Evolutionary conservation across 2,888 invertebrate genomes (phyloP).

Genomic region (Monoplex corrugatus): DNA sequence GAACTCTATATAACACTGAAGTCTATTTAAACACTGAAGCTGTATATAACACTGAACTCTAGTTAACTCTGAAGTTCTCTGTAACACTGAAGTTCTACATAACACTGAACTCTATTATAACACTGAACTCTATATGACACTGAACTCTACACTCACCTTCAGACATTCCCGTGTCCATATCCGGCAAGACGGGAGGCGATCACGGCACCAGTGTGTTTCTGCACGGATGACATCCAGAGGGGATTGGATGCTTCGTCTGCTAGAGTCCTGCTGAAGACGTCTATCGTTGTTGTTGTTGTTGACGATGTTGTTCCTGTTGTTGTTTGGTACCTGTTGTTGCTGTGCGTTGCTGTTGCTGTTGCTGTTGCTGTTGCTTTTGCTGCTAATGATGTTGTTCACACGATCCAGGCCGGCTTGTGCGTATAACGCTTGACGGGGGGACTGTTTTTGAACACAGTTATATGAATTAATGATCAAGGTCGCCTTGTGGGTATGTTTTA

Average conservation of each 20-base stretch:
- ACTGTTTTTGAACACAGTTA: no score
- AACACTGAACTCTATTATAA: no score
- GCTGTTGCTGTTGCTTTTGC: neutral
- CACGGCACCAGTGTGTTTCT: constrained; percentile 45
- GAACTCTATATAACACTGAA: no score
- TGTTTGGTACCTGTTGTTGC: neutral
- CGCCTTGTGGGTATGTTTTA: no score
- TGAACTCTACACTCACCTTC: constrained; percentile 10
- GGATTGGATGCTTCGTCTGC: neutral
- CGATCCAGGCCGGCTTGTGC: neutral
- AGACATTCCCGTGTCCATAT: constrained; percentile 35
- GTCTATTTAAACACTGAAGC: no score
- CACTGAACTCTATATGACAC: no score
- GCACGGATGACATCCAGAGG: constrained; percentile 39
- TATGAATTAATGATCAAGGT: no score
- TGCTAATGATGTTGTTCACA: neutral
- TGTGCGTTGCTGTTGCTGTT: neutral
- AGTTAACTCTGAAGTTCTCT: no score
- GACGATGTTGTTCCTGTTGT: neutral
- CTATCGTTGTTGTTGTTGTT: neutral
- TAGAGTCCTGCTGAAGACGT: neutral
- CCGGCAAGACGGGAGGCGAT: constrained; percentile 47
- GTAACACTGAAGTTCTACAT: no score
- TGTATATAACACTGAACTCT: no score
- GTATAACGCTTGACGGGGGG: constrained; percentile 19